A percentile compares a stretch with the other conserved stretches of the same genome.
Evolutionary conservation across 2,113 vertebrate genomes (phyloP).

Genomic region (Lonchura striata): DNA sequence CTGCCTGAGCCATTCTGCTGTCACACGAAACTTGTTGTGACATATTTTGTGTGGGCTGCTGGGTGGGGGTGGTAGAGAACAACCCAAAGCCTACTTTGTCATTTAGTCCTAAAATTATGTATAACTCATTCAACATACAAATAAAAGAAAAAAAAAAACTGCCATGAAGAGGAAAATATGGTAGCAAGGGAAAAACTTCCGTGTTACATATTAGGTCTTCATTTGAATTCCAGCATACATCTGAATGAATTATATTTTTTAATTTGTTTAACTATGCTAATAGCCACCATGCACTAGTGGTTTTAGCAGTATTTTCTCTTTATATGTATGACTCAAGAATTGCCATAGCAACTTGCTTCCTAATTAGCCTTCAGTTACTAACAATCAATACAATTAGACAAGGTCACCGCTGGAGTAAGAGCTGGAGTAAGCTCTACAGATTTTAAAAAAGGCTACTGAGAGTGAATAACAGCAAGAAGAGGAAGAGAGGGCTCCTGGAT

Average conservation of each 20-base stretch:
- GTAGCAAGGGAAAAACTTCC: not conserved
- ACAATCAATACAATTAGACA: slow-evolving; percentile 73
- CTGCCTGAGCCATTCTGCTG: not conserved
- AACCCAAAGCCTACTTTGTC: not conserved
- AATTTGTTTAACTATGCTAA: slow-evolving; percentile 69
- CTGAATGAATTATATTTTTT: slow-evolving; percentile 70
- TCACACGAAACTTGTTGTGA: not conserved
- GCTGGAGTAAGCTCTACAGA: slow-evolving; percentile 19
- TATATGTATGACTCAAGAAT: slow-evolving; percentile 69
- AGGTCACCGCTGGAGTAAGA: slow-evolving; percentile 61
- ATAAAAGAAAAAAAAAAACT: slow-evolving; percentile 25
- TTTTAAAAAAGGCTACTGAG: slow-evolving; percentile 20
- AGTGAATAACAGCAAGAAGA: not conserved
- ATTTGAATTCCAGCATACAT: slow-evolving; percentile 67
- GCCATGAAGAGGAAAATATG: not conserved
- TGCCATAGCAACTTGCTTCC: slow-evolving; percentile 75
- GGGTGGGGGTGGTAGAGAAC: not conserved
- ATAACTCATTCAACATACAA: slow-evolving; percentile 7
- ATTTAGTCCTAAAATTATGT: not conserved
- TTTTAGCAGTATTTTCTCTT: slow-evolving; percentile 68
- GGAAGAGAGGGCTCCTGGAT: not conserved
- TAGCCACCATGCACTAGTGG: slow-evolving; percentile 55
- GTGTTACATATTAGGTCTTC: slow-evolving; percentile 8
- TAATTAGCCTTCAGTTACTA: slow-evolving; percentile 71
- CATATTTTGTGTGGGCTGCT: not conserved